phyloP scores from a whole-genome alignment of 2,113 vertebrate species.

The Trichomycterus rosablanca region DNA sequence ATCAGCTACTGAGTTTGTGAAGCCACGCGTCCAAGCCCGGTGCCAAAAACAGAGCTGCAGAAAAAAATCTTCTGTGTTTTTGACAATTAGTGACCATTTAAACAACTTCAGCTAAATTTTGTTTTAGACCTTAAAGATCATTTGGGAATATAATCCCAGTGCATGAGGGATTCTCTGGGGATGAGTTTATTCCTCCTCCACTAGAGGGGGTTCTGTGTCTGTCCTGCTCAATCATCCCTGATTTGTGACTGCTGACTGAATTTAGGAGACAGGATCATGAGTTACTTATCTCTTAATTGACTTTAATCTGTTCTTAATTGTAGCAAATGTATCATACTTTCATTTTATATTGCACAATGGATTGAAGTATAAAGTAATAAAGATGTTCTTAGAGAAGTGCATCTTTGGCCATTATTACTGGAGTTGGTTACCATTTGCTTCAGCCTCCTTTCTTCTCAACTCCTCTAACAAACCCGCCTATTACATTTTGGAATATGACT shows the following conservation, averaged over 20 bases:
- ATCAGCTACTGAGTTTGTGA: conserved; percentile 66
- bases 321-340: too few relatives aligned
- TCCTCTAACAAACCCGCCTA: too few relatives aligned
- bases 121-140: conserved; percentile 14
- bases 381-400: too few relatives aligned
- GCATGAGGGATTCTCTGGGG: background rate
- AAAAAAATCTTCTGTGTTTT: conserved; percentile 16
- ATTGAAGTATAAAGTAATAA: conserved; percentile 8
- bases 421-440: too few relatives aligned
- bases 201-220: conserved; percentile 57
- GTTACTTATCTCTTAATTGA: too few relatives aligned
- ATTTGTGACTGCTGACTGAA: conserved; percentile 11
- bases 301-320: too few relatives aligned
- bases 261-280: conserved; percentile 18
- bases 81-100: conserved; percentile 29
- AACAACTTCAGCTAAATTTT: conserved; percentile 28
- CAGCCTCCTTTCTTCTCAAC: too few relatives aligned
- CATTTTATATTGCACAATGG: too few relatives aligned
- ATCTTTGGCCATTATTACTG: too few relatives aligned
- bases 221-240: conserved; percentile 2
- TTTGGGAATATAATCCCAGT: conserved; percentile 12
- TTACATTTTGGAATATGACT: too few relatives aligned
- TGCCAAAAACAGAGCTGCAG: conserved; percentile 35
- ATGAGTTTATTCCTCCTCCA: conserved; percentile 48
- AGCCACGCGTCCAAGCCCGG: conserved; percentile 21